phyloP scores from a whole-genome alignment of 37 sponge, comb jelly and placozoan species.

The Cladorhizidae sp. region DNA sequence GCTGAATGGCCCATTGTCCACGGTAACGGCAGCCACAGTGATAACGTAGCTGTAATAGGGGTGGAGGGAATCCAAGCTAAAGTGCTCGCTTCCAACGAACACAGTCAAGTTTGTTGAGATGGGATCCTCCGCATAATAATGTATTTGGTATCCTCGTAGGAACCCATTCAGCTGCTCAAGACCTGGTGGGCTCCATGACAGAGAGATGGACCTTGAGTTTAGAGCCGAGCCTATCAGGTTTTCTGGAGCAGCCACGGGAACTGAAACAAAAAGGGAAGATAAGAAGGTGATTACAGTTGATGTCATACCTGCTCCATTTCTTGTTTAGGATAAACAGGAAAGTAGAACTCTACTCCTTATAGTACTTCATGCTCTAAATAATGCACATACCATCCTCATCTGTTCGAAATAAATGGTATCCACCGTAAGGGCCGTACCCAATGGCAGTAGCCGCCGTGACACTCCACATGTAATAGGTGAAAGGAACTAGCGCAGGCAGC shows the following conservation, averaged over 20 bases:
- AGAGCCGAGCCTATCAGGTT: not conserved
- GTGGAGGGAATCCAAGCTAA: not conserved
- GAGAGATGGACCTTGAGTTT: not conserved
- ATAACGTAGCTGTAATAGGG: conserved; percentile 36
- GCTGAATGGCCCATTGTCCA: conserved; percentile 46
- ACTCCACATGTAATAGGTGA: conserved; percentile 1
- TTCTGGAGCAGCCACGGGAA: conserved; percentile 18
- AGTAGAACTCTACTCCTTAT: too few species aligned
- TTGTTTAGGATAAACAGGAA: too few species aligned
- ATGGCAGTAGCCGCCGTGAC: conserved; percentile 14
- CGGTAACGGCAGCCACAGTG: conserved; percentile 40
- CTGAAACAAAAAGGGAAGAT: not conserved
- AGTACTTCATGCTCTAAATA: too few species aligned
- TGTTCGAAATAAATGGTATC: not conserved
- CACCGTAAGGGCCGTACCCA: conserved; percentile 10
- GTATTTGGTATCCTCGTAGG: conserved; percentile 9
- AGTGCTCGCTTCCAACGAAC: not conserved
- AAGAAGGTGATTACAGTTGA: not conserved
- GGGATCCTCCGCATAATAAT: not conserved
- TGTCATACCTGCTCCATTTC: not conserved
- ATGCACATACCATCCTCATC: conserved; percentile 19
- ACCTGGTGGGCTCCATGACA: conserved; percentile 13
- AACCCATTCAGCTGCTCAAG: conserved; percentile 25
- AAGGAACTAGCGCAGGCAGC: not conserved
- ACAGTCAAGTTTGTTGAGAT: too few species aligned